Evolutionary conservation across 2,113 vertebrate genomes (phyloP).

Genomic region (Onychostruthus taczanowskii): DNA sequence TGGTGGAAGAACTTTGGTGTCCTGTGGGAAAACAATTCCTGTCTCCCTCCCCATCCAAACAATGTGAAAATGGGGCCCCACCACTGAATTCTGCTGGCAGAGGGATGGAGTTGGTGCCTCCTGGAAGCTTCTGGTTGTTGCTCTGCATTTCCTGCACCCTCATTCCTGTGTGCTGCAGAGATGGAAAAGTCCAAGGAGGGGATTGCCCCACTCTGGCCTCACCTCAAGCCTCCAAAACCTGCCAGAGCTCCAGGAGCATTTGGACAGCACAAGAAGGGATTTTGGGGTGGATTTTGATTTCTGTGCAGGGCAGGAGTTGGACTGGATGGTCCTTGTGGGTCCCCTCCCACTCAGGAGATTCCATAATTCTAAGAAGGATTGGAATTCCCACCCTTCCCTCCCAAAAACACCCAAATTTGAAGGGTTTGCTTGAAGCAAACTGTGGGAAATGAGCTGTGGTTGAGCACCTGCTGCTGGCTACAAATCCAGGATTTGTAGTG

Average conservation of each 20-base stretch:
- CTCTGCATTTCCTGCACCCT: neutral
- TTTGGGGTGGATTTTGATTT: neutral
- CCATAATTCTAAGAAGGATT: neutral
- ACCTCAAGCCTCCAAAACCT: neutral
- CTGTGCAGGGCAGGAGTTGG: neutral
- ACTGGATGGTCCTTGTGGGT: neutral
- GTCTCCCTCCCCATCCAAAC: neutral
- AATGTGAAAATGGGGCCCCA: neutral
- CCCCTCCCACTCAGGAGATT: neutral
- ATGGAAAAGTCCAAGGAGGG: neutral
- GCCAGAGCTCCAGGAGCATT: neutral
- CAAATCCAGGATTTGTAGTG: neutral
- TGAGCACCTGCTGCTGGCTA: neutral
- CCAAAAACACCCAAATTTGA: neutral
- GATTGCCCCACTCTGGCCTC: neutral
- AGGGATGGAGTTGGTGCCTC: neutral
- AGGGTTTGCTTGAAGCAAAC: neutral
- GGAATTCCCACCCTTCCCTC: neutral
- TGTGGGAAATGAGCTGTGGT: neutral
- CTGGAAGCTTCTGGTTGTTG: neutral
- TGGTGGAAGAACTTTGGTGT: neutral
- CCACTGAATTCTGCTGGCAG: neutral
- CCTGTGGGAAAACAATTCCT: neutral
- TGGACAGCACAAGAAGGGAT: neutral
- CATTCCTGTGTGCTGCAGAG: fast-evolving